Evolutionary conservation across 2,113 vertebrate species (phyloP), one percentile per base, ranked within the genome.

Genomic region (Baryphthengus martii): DNA sequence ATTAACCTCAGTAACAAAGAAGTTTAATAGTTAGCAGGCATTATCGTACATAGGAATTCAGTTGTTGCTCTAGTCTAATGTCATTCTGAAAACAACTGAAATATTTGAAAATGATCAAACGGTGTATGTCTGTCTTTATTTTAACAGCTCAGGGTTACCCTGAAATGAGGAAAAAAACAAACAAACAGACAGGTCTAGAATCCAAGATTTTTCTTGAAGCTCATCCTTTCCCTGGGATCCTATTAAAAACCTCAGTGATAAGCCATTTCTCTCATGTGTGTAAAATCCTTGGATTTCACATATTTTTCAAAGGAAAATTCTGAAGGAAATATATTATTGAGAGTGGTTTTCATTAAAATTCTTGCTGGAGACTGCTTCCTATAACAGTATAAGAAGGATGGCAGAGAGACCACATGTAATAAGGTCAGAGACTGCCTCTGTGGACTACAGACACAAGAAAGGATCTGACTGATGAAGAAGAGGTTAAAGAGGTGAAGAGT

Each of bases 301-400:
- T 72, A 21, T 20, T 81, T 81, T 76, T 59, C 12, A 72, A 71
- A 82, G 58, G 31, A 95, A 88, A 72, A 78, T 79, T 87, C 53
- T 58, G 25, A 75, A 85, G 45, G 45, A 83, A 91, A 73, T 86
- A 37, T 44, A 59, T 84, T 63, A 24, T 17, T 61, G 21, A 61
- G 80, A 45, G 19, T 94, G 83, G 49, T 81, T 95, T 89, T 92
- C 80, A 96, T 96, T 92, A 93, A 96, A 84, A 96, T 94, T 90
- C 93, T 88, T 90, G 31, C 68, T 90, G 73, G 20, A 78, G 65
- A 90, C 47, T 87, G 50, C 50, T 77, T 90, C 55, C 56, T 71
- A 52, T 40, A 90, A 47, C 39, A 86, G 47, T 47, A 23, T 50
- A 85, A 91, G 65, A 95, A 84, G 70, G 55, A 95, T 56, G 47